phyloP scores from a whole-genome alignment of 1,140 invertebrate species.

The Dufourea novaeangliae region DNA sequence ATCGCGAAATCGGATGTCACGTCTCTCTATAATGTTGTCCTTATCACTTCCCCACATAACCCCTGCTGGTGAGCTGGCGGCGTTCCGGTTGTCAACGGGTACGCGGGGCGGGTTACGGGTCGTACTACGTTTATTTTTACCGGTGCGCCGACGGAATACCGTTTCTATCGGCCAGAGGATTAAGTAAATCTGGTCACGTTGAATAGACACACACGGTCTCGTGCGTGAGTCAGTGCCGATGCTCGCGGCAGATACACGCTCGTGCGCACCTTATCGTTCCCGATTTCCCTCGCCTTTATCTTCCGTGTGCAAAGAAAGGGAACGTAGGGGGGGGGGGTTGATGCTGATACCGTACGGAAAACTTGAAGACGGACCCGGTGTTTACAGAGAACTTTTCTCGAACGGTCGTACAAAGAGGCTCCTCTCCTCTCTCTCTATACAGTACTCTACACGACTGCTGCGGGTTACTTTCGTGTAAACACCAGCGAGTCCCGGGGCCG shows the following conservation, averaged over 20 bases:
- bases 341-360: constrained; percentile 51
- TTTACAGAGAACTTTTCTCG: constrained; percentile 60
- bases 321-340: not conserved
- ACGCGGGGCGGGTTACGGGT: not conserved
- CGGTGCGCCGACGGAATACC: not conserved
- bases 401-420: constrained; percentile 43
- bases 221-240: constrained; percentile 3
- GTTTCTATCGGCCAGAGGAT: constrained; percentile 23
- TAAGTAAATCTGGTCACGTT: constrained; percentile 44
- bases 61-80: too few relatives aligned
- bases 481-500: constrained; percentile 36
- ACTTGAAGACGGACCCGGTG: constrained; percentile 45
- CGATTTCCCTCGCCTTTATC: constrained; percentile 55
- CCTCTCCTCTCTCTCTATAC: too few relatives aligned
- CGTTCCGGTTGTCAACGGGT: constrained; percentile 46
- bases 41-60: constrained; percentile 40
- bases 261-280: constrained; percentile 1
- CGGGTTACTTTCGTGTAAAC: constrained; percentile 66
- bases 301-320: constrained; percentile 59
- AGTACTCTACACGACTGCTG: too few relatives aligned
- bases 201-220: not conserved
- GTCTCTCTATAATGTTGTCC: constrained; percentile 45
- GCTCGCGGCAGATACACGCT: constrained; percentile 18
- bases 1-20: constrained; percentile 70
- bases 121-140: constrained; percentile 23